These are phyloP conservation scores for Oligia latruncula DNA, from an alignment of 2,888 invertebrate species.

Conservation along the genomic window DNA sequence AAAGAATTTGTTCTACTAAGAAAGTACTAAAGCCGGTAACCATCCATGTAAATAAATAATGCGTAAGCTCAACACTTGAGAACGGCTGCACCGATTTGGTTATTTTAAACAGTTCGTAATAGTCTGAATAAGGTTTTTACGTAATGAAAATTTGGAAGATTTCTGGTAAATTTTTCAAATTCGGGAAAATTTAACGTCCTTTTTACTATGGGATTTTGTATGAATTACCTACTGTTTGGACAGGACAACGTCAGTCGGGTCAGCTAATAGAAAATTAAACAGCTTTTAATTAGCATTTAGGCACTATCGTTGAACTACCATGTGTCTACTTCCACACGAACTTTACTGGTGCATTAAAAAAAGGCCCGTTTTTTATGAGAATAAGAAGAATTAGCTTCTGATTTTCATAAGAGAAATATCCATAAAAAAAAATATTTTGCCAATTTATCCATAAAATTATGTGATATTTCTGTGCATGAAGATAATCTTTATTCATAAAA, in stretches of 20 bases:
- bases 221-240: background rate
- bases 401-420: background rate
- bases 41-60: background rate
- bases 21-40: background rate
- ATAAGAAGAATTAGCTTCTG: slow-evolving; percentile 5
- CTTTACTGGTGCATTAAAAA: slow-evolving; percentile 11
- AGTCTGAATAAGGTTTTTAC: background rate
- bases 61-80: background rate
- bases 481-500: slow-evolving; percentile 15
- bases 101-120: background rate
- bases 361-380: background rate
- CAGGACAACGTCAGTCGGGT: background rate
- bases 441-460: background rate
- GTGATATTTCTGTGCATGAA: background rate
- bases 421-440: background rate
- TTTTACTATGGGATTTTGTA: background rate
- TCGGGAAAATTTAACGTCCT: background rate
- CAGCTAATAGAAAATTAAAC: background rate
- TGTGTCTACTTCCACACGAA: background rate
- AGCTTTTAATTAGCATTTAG: background rate
- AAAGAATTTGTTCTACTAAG: background rate
- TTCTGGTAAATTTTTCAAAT: background rate
- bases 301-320: background rate
- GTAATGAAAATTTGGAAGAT: background rate
- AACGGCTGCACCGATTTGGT: background rate